Percentiles rank a stretch among this genome's conserved stretches.
These are phyloP conservation scores for Lamellibrachia satsuma DNA, from an alignment of 2,888 invertebrate genomes.

Conservation along the genomic window DNA sequence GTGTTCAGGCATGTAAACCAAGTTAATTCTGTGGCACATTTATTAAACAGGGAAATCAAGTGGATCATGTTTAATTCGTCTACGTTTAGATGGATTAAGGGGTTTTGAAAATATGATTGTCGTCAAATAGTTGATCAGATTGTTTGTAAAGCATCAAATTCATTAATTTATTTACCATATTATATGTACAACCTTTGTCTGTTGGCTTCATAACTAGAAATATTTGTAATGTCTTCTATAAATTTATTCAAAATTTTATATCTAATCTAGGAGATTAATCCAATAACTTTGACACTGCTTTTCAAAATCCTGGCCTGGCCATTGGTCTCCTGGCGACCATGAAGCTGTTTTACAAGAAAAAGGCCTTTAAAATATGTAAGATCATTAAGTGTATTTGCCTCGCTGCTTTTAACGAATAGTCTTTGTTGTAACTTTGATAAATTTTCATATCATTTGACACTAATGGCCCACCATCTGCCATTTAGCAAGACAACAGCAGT, in stretches of 20 bases:
- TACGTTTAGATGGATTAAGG: neutral
- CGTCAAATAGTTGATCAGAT: neutral
- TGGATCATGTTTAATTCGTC: too few species aligned
- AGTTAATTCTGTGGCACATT: neutral
- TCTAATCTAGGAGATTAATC: neutral
- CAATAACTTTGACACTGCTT: neutral
- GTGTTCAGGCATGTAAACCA: neutral
- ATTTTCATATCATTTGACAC: neutral
- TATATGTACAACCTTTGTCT: neutral
- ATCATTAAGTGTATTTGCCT: neutral
- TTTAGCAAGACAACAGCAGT: neutral
- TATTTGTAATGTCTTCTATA: neutral
- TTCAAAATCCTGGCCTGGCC: too few species aligned
- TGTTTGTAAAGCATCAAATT: neutral
- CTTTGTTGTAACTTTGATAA: neutral
- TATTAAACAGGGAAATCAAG: neutral
- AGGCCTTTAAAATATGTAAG: neutral
- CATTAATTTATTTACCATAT: too few species aligned
- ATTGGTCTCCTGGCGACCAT: too few species aligned
- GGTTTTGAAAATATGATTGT: neutral
- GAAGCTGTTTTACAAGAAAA: neutral
- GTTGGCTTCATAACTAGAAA: neutral
- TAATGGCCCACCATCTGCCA: neutral
- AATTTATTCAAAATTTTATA: too few species aligned
- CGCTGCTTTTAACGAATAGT: neutral